Evolutionary conservation across 2,113 vertebrate species (phyloP), one percentile per base, ranked within the genome.

Genomic region (Rhizomys pruinosus): DNA sequence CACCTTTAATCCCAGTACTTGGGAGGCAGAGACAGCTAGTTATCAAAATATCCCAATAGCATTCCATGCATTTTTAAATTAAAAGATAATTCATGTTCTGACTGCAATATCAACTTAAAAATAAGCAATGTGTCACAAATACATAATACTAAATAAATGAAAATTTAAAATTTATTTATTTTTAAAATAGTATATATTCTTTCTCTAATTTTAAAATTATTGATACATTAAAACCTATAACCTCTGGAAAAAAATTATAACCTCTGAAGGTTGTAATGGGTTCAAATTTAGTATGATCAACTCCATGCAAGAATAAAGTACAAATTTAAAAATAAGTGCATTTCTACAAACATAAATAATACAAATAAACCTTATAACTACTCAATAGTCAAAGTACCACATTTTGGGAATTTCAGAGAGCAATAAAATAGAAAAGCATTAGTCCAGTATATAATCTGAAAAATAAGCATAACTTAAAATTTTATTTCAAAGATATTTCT

Each of bases 11-110:
- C n/a, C n/a, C n/a, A n/a, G n/a, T n/a, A n/a, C n/a, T n/a, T n/a
- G n/a, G n/a, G n/a, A n/a, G n/a, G n/a, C n/a, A n/a, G n/a, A n/a
- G n/a, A 34, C 69, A 61, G 12, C 15, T 73, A 39, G n/a, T 94
- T 94, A 80, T 57, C 79, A 74, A 92, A 95, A 37, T 77, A 80
- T 63, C 32, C 61, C 55, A 57, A 73, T 79, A 20, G 7, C 81
- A 68, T 42, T 78, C 17, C 27, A 90, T 29, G 64, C 20, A 74
- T 52, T 71, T 76, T 69, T 66, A 92, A 91, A 66, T 55, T 66
- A 92, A 91, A 66, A 44, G 87, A 23, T 84, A 90, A 76, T 29
- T 84, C 82, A 68, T 72, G 37, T 79, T 80, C 82, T 84, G 74
- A 80, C 71, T 74, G 16, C 42, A 87, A 74, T 86, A 84, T 29